Conservation (phyloP, 2,888 invertebrate species). For the Mythimna pallens region DNA sequence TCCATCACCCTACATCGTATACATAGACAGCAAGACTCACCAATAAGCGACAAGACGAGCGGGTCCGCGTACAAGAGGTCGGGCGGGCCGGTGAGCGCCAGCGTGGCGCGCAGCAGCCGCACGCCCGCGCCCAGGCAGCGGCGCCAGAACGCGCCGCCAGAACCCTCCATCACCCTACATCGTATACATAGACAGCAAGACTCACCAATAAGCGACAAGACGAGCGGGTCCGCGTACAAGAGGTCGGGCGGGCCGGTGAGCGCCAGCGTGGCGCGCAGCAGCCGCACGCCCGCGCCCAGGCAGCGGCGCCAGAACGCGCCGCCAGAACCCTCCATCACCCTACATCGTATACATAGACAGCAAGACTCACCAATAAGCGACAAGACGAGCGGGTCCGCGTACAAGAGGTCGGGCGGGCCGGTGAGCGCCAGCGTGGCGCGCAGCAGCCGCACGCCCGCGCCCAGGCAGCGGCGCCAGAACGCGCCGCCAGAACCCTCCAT, state of each 20-base stretch:
- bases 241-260: conserved; percentile 81
- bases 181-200: not conserved
- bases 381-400: conserved; percentile 79
- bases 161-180: no score
- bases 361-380: conserved; percentile 78
- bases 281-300: conserved; percentile 83
- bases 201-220: conserved; percentile 82
- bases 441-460: conserved; percentile 84
- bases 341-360: no score
- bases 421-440: conserved; percentile 83
- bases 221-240: conserved; percentile 78
- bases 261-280: conserved; percentile 84
- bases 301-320: conserved; percentile 84
- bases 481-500: not conserved
- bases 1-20: conserved; percentile 61
- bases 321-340: no score
- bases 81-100: conserved; percentile 84
- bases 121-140: conserved; percentile 85
- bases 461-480: conserved; percentile 87
- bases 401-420: conserved; percentile 79
- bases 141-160: conserved; percentile 78
- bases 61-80: conserved; percentile 76
- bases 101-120: conserved; percentile 83
- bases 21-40: conserved; percentile 58
- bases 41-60: conserved; percentile 82